These are phyloP conservation scores for Oncorhynchus mykiss DNA, from an alignment of 2,113 vertebrate genomes.

Conservation along the genomic window DNA sequence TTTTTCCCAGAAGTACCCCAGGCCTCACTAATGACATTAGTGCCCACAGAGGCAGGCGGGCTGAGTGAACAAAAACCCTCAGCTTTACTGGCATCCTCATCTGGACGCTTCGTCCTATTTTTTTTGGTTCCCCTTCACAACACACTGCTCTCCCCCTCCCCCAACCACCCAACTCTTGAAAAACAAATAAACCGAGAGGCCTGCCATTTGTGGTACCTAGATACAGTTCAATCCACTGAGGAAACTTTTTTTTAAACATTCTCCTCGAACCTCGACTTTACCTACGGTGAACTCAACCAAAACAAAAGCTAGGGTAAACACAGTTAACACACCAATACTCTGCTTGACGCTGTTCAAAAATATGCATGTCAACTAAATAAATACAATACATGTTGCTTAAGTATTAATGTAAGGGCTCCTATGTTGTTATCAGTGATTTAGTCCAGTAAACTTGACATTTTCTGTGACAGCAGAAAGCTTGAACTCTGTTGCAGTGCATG, in stretches of 20 bases:
- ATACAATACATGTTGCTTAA: background rate
- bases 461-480: background rate
- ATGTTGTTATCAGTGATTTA: background rate
- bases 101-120: background rate
- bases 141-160: background rate
- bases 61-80: background rate
- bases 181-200: background rate
- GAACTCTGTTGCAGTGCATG: slow-evolving; percentile 6
- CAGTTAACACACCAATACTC: background rate
- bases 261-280: background rate
- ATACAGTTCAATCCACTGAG: background rate
- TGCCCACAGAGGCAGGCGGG: background rate
- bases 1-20: slow-evolving; percentile 1
- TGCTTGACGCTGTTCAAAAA: background rate
- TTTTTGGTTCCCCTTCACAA: background rate
- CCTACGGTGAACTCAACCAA: background rate
- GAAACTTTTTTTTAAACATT: background rate
- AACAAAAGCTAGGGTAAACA: background rate
- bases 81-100: background rate
- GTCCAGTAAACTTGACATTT: background rate
- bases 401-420: background rate
- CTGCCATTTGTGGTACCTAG: background rate
- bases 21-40: slow-evolving; percentile 2
- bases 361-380: background rate
- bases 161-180: background rate